Conservation (phyloP, 1,140 invertebrate species). For the Odontomachus brunneus region DNA sequence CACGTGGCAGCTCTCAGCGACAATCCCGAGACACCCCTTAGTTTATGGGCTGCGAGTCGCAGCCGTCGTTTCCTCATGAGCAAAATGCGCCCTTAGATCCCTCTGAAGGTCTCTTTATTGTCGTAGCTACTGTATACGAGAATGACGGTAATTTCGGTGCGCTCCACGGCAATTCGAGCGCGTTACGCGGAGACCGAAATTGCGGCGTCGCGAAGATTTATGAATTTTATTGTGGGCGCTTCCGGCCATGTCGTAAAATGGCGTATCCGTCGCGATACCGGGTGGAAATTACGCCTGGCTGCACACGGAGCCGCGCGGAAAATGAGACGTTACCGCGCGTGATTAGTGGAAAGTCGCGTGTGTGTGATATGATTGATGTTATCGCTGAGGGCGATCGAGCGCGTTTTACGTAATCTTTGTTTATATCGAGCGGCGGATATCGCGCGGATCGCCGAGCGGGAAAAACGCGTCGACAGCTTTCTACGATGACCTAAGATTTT, state of each 20-base stretch:
- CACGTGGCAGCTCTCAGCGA: slow-evolving; percentile 1
- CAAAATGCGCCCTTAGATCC: background rate
- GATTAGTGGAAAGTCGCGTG: slow-evolving; percentile 46
- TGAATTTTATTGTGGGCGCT: background rate
- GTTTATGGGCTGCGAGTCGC: slow-evolving; percentile 23
- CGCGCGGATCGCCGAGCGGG: background rate
- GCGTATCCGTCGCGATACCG: background rate
- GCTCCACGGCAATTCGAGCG: background rate
- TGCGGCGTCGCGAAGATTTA: background rate
- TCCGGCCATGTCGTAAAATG: background rate
- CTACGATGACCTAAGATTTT: slow-evolving; percentile 59
- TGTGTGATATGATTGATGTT: slow-evolving; percentile 29
- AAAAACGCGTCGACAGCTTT: slow-evolving; percentile 48
- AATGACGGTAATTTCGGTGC: background rate
- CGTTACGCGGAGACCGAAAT: background rate
- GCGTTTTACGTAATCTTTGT: slow-evolving; percentile 51
- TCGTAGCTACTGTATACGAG: too few relatives aligned
- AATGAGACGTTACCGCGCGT: background rate
- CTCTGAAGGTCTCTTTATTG: background rate
- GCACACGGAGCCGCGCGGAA: slow-evolving; percentile 10
- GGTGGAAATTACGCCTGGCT: too few relatives aligned
- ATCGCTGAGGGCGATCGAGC: slow-evolving; percentile 11
- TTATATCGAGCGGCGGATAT: slow-evolving; percentile 31
- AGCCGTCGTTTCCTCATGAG: background rate
- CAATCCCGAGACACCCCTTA: background rate